Conservation (phyloP, 1,140 invertebrate species). For the Caenorhabditis latens region DNA sequence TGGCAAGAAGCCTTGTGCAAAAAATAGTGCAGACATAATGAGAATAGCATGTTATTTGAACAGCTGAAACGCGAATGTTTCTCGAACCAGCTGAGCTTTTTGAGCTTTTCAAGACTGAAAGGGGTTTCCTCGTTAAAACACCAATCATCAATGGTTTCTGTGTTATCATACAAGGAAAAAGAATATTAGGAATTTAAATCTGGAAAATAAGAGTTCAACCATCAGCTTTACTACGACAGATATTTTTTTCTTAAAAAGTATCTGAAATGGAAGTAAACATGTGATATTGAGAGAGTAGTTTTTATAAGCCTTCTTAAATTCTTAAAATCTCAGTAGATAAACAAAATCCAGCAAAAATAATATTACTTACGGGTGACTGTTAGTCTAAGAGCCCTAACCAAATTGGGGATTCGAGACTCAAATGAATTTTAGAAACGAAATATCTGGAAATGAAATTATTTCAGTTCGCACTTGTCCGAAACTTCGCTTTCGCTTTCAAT, state of each 20-base stretch:
- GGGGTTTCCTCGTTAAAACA: conserved; percentile 11
- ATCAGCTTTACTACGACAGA: background rate
- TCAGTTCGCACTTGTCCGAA: conserved; percentile 74
- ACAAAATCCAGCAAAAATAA: background rate
- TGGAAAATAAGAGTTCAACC: background rate
- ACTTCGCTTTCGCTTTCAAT: conserved; percentile 78
- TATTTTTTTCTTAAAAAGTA: background rate
- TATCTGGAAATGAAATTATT: background rate
- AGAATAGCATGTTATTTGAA: conserved; percentile 1
- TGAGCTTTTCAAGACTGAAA: background rate
- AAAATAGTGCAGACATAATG: conserved; percentile 8
- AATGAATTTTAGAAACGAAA: background rate
- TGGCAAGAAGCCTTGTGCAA: background rate
- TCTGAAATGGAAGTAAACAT: background rate
- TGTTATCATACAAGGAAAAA: background rate
- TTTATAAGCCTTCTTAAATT: background rate
- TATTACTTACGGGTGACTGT: too few relatives aligned
- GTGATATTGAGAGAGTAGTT: conserved; percentile 4
- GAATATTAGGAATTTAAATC: background rate
- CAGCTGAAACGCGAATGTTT: background rate
- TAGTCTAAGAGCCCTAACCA: too few relatives aligned
- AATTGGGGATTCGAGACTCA: too few relatives aligned
- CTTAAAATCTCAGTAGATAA: background rate
- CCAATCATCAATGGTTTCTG: background rate
- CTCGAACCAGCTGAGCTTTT: too few relatives aligned